phyloP scores from a whole-genome alignment of 2,888 invertebrate genomes.

The Drosophila atroscutellata region DNA sequence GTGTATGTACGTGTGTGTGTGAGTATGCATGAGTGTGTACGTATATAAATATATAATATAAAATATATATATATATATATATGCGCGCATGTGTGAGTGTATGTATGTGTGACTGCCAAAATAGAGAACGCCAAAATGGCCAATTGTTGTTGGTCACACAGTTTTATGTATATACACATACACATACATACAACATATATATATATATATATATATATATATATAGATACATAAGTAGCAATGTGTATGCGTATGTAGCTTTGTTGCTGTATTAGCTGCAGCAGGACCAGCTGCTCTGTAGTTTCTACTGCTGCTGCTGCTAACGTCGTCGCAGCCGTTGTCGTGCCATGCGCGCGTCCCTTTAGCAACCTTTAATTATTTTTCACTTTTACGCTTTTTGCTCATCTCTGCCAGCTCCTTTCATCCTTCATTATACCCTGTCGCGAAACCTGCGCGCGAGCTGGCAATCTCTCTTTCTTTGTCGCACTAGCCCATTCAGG shows the following conservation, averaged over 20 bases:
- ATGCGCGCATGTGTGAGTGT: conserved; percentile 5
- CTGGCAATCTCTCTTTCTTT: conserved; percentile 54
- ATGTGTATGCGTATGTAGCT: conserved; percentile 24
- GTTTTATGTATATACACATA: conserved; percentile 48
- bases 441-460: conserved; percentile 73
- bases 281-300: conserved; percentile 51
- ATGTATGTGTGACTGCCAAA: conserved; percentile 54
- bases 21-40: background rate
- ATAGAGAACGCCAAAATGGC: conserved; percentile 68
- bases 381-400: conserved; percentile 74
- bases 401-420: conserved; percentile 75
- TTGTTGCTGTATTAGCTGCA: conserved; percentile 56
- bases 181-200: conserved; percentile 19
- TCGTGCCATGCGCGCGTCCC: conserved; percentile 40
- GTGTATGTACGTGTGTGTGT: conserved; percentile 1
- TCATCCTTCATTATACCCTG: conserved; percentile 67
- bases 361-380: conserved; percentile 76
- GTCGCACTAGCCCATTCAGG: conserved; percentile 46
- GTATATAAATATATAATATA: too few species aligned
- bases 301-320: conserved; percentile 39
- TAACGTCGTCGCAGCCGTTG: conserved; percentile 15
- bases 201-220: conserved; percentile 11
- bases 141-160: conserved; percentile 67
- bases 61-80: too few species aligned
- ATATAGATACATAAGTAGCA: conserved; percentile 9